Evolutionary conservation across 2,113 vertebrate species (phyloP), one percentile per base, ranked within the genome.

Genomic region (Procavia capensis): DNA sequence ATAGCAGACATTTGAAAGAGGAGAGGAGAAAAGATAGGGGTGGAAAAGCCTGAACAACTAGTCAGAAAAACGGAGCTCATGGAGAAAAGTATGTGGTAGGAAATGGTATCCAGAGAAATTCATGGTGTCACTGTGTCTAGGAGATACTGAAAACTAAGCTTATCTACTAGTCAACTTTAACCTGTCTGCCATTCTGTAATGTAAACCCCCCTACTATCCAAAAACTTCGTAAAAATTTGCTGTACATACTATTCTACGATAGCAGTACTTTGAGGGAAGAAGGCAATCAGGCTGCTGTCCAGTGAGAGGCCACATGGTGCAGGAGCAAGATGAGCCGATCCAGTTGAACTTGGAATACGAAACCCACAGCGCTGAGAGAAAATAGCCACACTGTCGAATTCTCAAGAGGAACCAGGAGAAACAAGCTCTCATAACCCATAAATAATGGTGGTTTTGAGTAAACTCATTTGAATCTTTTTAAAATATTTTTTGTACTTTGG

Each of bases 1-100:
- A 70, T 84, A 84, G 90, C 47, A 95, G n/a, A 9, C 17, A 59
- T 90, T 95, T 96, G 82, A 86, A 91, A 93, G 50, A 92, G 8
- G 36, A 70, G 41, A 88, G 9, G 50, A 31, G n/a, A 93, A 39
- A 64, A 82, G n/a, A 79, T 68, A 61, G 31, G 61, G 84, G 25
- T 59, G 88, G 16, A 61, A 41, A 82, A 57, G 20, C 19, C n/a
- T 88, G 59, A 83, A 45, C 39, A 47, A 80, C 90, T 90, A 90
- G 43, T 94, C 59, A 95, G 39, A 31, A 96, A 61, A 9, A 29
- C 92, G 50, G 63, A 90, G 61, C 31, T 90, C 89, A 66, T 36
- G 88, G 57, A 92, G 43, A 88, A 91, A 94, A 91, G 25, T 76
- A 50, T 72, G 19, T 87, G 50, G 27, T 88, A 72, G 87, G 85